Evolutionary conservation across 2,797 vertebrate genomes (phyloP).

Genomic region (Botia almorhae): DNA sequence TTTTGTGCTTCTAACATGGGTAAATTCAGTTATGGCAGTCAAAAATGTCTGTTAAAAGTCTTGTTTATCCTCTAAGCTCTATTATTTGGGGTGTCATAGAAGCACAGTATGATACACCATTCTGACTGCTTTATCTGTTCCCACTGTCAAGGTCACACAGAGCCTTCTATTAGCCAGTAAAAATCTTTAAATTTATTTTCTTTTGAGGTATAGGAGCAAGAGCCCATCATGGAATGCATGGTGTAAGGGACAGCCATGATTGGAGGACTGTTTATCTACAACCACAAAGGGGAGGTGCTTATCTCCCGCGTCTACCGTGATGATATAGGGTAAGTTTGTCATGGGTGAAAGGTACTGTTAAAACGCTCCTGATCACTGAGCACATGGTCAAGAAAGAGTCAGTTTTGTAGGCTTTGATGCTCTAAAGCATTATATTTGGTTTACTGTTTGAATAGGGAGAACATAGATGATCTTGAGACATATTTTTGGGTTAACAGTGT

Average conservation of each 20-base stretch:
- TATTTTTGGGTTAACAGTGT: not conserved
- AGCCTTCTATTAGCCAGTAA: not conserved
- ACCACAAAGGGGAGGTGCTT: conserved; percentile 99
- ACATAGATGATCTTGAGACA: not conserved
- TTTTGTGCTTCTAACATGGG: not conserved
- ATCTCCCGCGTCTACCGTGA: conserved; percentile 99
- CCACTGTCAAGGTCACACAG: conserved; percentile 34
- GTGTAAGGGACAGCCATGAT: conserved; percentile 93
- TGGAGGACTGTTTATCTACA: conserved; percentile 99
- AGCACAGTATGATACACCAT: not conserved
- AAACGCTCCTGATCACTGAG: not conserved
- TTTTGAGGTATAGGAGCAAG: conserved; percentile 60
- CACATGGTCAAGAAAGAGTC: not conserved
- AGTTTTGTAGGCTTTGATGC: not conserved
- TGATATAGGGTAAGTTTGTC: conserved; percentile 93
- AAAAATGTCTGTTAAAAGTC: not conserved
- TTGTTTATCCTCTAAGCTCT: not conserved
- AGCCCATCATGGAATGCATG: conserved; percentile 87
- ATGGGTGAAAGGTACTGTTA: not conserved
- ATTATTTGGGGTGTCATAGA: conserved; percentile 4
- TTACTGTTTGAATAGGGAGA: not conserved
- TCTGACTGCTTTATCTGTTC: not conserved
- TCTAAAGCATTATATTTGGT: not conserved
- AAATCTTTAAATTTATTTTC: not conserved
- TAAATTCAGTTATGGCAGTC: not conserved